phyloP scores from a whole-genome alignment of 1,140 invertebrate species.

The Drosophila kanapiae region DNA sequence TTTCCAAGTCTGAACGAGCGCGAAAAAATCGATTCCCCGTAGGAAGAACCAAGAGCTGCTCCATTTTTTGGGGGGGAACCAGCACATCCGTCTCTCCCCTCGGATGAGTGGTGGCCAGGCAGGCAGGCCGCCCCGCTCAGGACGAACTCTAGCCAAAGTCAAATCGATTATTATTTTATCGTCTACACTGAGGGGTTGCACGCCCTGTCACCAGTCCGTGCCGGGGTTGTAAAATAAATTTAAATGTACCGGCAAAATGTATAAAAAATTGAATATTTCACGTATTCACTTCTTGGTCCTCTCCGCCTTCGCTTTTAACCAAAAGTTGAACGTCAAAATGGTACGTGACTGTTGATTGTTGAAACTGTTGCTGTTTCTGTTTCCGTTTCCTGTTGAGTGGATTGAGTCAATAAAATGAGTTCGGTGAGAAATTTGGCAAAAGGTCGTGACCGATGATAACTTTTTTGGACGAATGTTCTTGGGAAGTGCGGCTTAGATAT shows the following conservation, averaged over 20 bases:
- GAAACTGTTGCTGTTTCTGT: conserved; percentile 37
- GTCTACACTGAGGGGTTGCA: conserved; percentile 51
- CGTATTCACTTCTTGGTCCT: conserved; percentile 20
- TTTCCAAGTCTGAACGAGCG: conserved; percentile 38
- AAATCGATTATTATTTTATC: conserved; percentile 81
- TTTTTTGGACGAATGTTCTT: conserved; percentile 1
- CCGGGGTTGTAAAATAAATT: conserved; percentile 72
- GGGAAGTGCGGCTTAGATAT: not conserved
- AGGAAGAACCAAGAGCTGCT: conserved; percentile 62
- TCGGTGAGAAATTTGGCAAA: conserved; percentile 13
- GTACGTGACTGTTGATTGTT: conserved; percentile 67
- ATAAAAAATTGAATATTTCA: conserved; percentile 75
- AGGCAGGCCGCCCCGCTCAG: conserved; percentile 4
- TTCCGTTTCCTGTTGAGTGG: not conserved
- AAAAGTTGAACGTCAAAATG: conserved; percentile 49
- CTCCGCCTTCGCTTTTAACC: conserved; percentile 4
- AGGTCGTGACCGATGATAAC: conserved; percentile 12
- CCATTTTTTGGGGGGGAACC: conserved; percentile 44
- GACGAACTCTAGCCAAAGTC: conserved; percentile 68
- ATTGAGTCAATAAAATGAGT: conserved; percentile 19
- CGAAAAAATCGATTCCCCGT: conserved; percentile 68
- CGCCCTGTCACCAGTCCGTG: conserved; percentile 22
- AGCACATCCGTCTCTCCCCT: conserved; percentile 1
- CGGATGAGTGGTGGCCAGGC: conserved; percentile 50
- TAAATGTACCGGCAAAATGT: conserved; percentile 73